Evolutionary conservation across 2,113 vertebrate genomes (phyloP), one percentile per base, ranked within the genome.

Genomic region (Ictalurus furcatus): DNA sequence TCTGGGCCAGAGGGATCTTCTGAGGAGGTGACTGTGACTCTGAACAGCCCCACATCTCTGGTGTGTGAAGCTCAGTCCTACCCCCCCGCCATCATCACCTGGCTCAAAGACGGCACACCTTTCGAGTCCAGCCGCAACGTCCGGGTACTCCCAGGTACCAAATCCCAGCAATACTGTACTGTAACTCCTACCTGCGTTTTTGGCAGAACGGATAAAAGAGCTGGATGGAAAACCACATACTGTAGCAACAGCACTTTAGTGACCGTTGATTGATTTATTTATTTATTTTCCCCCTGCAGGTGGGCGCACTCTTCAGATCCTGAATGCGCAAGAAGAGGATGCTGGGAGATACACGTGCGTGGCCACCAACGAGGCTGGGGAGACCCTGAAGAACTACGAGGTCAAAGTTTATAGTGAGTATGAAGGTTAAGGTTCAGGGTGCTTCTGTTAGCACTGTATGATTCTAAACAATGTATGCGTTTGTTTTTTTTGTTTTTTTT

Each of bases 351-450:
- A 99, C 1, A 98, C 97, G 2, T 99, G 98, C 87, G 93, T 97
- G 78, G 98, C 98, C 88, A 97, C 97, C 1, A 99, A 99, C 23
- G 98, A 99, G 89, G 98, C 98, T 0, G 98, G 98, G 78, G 96
- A 98, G 90, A 96, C 95, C 58, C 92, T 97, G 54, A 98, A 98
- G 92, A 96, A 98, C 95, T 99, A 97, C 86, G 96, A 98, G 94
- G 95, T 99, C 90, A 98, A 97, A 90, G 97, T 99, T 90, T 97
- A 97, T 92, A 96, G 98, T 99, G 96, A 92, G 98, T 96, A 56
- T 30, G 67, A 52, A 79, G 76, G 37, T 12, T 44, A 0, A 76
- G 8, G 5, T 16, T 52, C 0, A 9, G 56, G 2, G n/a, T 14
- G 58, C 44, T 54, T 17, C 59, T 44, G 30, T 73, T 52, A 52